Evolutionary conservation across 2,888 invertebrate genomes (phyloP), one percentile per base, ranked within the genome.

Genomic region (Caenorhabditis uteleia): DNA sequence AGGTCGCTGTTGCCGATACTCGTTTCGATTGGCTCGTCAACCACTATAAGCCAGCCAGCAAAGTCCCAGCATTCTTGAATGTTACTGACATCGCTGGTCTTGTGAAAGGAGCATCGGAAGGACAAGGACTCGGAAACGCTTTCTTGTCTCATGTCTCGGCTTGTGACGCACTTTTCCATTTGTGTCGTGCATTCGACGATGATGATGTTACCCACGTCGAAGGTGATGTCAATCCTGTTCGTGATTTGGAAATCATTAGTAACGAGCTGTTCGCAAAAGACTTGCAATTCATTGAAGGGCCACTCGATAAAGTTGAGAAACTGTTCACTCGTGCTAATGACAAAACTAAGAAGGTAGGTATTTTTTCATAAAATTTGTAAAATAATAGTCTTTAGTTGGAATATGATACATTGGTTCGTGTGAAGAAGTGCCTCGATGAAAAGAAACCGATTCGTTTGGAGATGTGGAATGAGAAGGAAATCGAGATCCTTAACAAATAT

Each of bases 1-100:
- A 90, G 84, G 98, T 98, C 80, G 93, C 95, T 26, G 97, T 99
- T 7, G 95, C 95, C 2, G 98, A 98, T 86, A 89, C 89, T 51
- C 88, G 98, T 78, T 98, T 89, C 85, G 94, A 95, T 82, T 95
- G 89, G 85, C 89, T 99, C 36, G 91, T 91, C 85, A 90, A 95
- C 73, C 92, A 89, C 84, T 93, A 91, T 87, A 94, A 97, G 85
- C 98, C 98, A 65, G 88, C 86, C 48, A 95, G 94, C 57, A 77
- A 77, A 36, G 97, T 98, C 31, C 95, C 98, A 14, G 98, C 97
- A 0, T 98, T 91, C 85, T 86, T 99, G 70, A 97, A 94, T 84
- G 91, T 99, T 29, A 93, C 94, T 27, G 98, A 99, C 84, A 99
- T 99, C 79, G 98, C 98, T 51, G 98, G 98, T 10, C 87, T 99